These are phyloP conservation scores for Clinocottus analis DNA, from an alignment of 2,113 vertebrate genomes.

Conservation along the genomic window DNA sequence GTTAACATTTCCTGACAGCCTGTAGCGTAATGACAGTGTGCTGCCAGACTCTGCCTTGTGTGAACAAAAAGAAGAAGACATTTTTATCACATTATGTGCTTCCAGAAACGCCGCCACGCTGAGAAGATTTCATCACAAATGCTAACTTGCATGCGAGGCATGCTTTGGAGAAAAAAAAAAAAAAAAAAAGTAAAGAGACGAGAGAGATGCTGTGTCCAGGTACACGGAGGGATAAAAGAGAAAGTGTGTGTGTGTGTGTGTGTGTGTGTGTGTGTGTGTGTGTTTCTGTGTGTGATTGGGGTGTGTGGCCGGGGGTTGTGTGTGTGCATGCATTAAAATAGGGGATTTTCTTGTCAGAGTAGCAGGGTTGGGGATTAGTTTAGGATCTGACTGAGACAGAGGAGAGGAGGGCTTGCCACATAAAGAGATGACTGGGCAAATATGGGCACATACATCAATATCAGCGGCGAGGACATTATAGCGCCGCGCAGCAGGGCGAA, in stretches of 20 bases:
- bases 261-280: conserved; percentile 19
- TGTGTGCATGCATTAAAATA: conserved; percentile 84
- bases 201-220: conserved; percentile 53
- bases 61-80: conserved; percentile 40
- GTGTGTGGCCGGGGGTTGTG: conserved; percentile 56
- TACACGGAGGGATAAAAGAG: conserved; percentile 54
- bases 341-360: conserved; percentile 86
- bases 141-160: conserved; percentile 6
- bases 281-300: conserved; percentile 8
- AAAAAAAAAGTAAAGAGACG: conserved; percentile 42
- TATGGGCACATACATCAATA: conserved; percentile 80
- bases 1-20: conserved; percentile 56
- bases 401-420: conserved; percentile 80
- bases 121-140: conserved; percentile 43
- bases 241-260: conserved; percentile 19
- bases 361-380: conserved; percentile 84
- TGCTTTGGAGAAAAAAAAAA: conserved; percentile 30
- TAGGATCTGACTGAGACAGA: conserved; percentile 82
- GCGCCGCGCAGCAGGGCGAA: conserved; percentile 55
- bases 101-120: conserved; percentile 34
- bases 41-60: conserved; percentile 32
- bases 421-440: conserved; percentile 83
- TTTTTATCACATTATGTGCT: conserved; percentile 42
- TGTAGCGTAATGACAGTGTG: conserved; percentile 9
- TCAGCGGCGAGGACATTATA: conserved; percentile 68